Evolutionary conservation across 1,140 invertebrate species (phyloP), one percentile per base, ranked within the genome.

Genomic region (Formica exsecta): DNA sequence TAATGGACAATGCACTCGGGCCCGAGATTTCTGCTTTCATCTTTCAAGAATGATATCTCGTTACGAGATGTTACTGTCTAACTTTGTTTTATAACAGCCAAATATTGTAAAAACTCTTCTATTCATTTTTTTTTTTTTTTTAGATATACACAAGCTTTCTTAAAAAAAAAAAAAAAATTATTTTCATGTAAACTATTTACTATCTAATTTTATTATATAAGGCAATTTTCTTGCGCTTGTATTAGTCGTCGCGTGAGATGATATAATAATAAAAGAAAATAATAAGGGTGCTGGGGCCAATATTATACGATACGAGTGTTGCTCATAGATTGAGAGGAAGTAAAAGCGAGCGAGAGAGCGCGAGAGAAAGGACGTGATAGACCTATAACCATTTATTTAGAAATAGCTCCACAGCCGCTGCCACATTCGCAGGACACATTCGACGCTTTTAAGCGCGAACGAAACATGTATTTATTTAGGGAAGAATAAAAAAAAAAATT

Each of bases 221-320:
- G 36, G 71, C 22, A 85, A 75, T 36, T 66, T 71, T 22, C 11
- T 51, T 16, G 44, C 22, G 73, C 51, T 51, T 64, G 44, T 68
- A 48, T 36, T 32, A 66, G 48, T 57, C 59, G 83, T 65, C 48
- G 68, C 41, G 64, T 65, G 71, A 90, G 70, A 87, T 64, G 87
- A 90, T 89, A 76, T 91, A 91, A 88, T 79, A 85, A 86, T 76
- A 85, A 89, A 86, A 87, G 68, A 83, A 61, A 83, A 90, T 85
- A 89, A 88, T 86, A 89, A 93, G 90, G 93, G 93, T 93, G 91
- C 89, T 92, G 93, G 93, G 93, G 91, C 93, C 93, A 93, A 93
- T 93, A 91, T 81, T 90, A 86, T 89, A 88, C 59, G 91, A 89
- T 90, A 87, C 87, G 90, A 91, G 74, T 89, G 86, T 86, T 91